These are phyloP conservation scores for Antheraea assamensis DNA, from an alignment of 2,888 invertebrate species.

Conservation along the genomic window DNA sequence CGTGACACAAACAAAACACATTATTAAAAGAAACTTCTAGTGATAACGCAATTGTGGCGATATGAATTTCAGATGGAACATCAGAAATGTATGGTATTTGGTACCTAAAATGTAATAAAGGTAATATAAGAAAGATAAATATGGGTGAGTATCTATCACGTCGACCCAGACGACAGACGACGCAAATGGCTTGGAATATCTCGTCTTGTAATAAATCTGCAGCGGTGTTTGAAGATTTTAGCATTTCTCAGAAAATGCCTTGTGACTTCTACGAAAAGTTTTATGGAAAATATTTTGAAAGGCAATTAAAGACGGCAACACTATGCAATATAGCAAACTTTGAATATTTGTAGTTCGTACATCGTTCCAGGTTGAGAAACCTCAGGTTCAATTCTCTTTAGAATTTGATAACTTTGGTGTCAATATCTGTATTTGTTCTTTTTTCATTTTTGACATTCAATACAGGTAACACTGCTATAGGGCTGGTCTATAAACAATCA, in stretches of 20 bases:
- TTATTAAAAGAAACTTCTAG: neutral
- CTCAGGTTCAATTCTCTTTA: neutral
- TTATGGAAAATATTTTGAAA: neutral
- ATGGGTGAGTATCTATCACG: slow-evolving; percentile 14
- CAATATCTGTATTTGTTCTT: too few species aligned
- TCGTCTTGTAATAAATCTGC: slow-evolving; percentile 18
- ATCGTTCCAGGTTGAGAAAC: neutral
- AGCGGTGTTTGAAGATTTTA: slow-evolving; percentile 8
- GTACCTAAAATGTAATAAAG: neutral
- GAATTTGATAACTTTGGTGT: too few species aligned
- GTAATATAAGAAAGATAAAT: neutral
- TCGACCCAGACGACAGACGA: neutral
- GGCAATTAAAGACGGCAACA: neutral
- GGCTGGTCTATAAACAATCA: neutral
- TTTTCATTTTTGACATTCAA: too few species aligned
- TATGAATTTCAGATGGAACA: neutral
- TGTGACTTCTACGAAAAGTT: neutral
- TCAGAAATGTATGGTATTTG: neutral
- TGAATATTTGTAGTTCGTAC: neutral
- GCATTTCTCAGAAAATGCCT: slow-evolving; percentile 4
- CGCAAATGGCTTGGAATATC: slow-evolving; percentile 17
- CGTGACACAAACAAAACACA: neutral
- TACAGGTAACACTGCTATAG: neutral
- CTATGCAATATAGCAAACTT: neutral
- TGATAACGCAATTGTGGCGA: neutral